A percentile compares a stretch with the other conserved stretches of the same genome.
phyloP scores from a whole-genome alignment of 37 sponge, comb jelly and placozoan genomes.

The Dysidea cf. avara region DNA sequence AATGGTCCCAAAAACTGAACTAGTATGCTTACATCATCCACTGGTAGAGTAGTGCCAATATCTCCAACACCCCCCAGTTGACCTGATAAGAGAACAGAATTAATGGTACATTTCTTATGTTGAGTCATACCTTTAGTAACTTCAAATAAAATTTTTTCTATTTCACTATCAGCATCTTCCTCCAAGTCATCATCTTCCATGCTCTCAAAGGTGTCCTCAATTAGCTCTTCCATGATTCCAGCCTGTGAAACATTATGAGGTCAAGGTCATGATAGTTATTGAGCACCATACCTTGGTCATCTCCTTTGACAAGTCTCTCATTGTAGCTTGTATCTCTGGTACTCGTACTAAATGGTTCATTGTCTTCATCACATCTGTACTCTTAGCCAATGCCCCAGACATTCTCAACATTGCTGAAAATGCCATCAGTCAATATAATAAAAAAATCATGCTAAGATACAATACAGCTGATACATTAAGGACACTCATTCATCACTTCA shows the following conservation, averaged over 20 bases:
- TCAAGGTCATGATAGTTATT: too few species aligned
- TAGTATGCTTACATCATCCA: background rate
- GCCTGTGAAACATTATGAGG: slow-evolving; percentile 79
- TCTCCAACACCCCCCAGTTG: slow-evolving; percentile 16
- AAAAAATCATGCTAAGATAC: background rate
- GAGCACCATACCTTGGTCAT: slow-evolving; percentile 81
- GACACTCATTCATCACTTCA: too few species aligned
- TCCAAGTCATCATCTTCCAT: slow-evolving; percentile 96
- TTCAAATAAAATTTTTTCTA: slow-evolving; percentile 96
- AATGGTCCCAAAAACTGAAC: background rate
- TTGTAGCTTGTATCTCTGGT: slow-evolving; percentile 82
- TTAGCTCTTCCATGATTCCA: slow-evolving; percentile 97
- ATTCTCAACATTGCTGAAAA: slow-evolving; percentile 78
- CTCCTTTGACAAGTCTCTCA: slow-evolving; percentile 93
- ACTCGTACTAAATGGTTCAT: slow-evolving; percentile 87
- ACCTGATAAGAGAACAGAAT: slow-evolving; percentile 7
- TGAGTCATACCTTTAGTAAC: slow-evolving; percentile 83
- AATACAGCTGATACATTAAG: too few species aligned
- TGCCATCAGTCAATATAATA: too few species aligned
- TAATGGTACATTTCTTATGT: background rate
- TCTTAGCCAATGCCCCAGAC: slow-evolving; percentile 88
- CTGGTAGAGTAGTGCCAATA: background rate
- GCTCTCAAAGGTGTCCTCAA: slow-evolving; percentile 93
- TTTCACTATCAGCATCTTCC: slow-evolving; percentile 88
- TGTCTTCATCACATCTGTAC: slow-evolving; percentile 96